Percentiles rank a stretch among this genome's conserved stretches.
Conservation (phyloP, 2,113 vertebrate genomes). For the pig (Sus scrofa) region DNA sequence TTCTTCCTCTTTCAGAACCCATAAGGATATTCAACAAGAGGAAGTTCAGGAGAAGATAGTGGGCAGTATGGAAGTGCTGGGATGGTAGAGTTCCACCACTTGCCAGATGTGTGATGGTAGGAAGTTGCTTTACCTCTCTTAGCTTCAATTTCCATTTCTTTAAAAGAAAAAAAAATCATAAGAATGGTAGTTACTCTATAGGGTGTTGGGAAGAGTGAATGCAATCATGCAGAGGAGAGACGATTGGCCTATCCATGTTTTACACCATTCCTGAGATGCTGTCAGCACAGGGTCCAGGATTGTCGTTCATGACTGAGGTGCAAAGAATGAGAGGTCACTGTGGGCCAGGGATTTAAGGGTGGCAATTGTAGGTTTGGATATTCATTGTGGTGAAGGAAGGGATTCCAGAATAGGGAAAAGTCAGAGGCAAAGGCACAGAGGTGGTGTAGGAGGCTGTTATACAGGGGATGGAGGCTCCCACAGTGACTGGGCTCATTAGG, state of each 20-base stretch:
- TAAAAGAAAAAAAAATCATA: not conserved
- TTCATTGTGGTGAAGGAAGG: not conserved
- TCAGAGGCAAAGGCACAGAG: not conserved
- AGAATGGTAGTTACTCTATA: not conserved
- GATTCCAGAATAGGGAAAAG: not conserved
- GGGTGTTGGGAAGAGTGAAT: not conserved
- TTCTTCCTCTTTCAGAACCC: not conserved
- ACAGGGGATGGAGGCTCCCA: not conserved
- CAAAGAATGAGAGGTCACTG: not conserved
- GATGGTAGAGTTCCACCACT: fast-evolving
- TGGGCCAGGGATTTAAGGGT: not conserved
- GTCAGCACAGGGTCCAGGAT: not conserved
- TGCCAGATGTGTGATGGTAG: not conserved
- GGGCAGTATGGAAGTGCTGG: fast-evolving
- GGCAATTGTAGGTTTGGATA: not conserved
- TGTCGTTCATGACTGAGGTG: not conserved
- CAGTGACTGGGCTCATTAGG: not conserved
- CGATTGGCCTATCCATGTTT: not conserved
- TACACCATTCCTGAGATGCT: not conserved
- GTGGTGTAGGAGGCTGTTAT: not conserved
- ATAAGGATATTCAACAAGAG: not conserved
- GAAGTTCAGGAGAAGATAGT: not conserved
- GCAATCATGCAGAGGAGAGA: not conserved
- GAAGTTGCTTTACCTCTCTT: not conserved
- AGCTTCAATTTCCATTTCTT: conserved; percentile 62